phyloP scores from a whole-genome alignment of 2,113 vertebrate species.

The Paradoxurus hermaphroditus region DNA sequence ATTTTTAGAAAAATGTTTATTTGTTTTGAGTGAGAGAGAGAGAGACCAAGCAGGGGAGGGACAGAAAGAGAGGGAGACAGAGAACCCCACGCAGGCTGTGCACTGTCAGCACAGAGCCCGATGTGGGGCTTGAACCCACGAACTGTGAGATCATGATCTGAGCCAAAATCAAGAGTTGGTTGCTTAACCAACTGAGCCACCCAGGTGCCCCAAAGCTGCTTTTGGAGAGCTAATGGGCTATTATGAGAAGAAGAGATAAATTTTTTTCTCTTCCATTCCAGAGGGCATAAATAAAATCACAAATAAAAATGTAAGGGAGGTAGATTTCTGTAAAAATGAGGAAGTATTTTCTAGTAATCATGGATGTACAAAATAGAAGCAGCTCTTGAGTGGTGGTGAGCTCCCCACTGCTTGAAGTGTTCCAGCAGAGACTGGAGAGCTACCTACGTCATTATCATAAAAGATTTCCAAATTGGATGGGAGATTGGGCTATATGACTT shows the following conservation, averaged over 20 bases:
- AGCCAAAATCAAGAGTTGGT: too few relatives aligned
- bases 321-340: neutral
- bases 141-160: too few relatives aligned
- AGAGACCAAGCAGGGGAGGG: too few relatives aligned
- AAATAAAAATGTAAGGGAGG: conserved; percentile 21
- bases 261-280: neutral
- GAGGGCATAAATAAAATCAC: neutral
- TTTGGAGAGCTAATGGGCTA: neutral
- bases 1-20: too few relatives aligned
- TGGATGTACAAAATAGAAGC: neutral
- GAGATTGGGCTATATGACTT: neutral
- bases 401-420: neutral
- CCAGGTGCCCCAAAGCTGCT: neutral
- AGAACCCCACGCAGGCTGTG: too few relatives aligned
- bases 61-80: too few relatives aligned
- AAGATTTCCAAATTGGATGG: neutral
- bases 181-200: too few relatives aligned
- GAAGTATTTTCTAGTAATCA: neutral
- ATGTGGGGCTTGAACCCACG: too few relatives aligned
- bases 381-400: neutral
- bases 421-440: neutral
- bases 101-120: too few relatives aligned
- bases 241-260: neutral
- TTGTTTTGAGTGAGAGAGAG: too few relatives aligned
- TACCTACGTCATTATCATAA: neutral